phyloP scores from a whole-genome alignment of 2,888 invertebrate species.

The Nebria brevicollis region DNA sequence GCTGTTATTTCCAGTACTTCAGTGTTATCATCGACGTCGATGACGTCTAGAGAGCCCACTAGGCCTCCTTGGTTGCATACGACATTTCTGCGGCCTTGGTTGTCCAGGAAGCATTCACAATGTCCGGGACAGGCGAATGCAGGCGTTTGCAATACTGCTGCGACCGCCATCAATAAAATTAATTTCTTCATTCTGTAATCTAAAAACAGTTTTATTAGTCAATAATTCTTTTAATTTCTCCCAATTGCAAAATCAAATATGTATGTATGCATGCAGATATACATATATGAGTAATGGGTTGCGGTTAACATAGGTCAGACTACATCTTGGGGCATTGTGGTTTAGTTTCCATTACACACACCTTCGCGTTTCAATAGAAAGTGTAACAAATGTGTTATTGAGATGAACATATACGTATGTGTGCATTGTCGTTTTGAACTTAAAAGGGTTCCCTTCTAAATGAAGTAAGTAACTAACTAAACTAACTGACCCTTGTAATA shows the following conservation, averaged over 20 bases:
- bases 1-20: slow-evolving; percentile 76
- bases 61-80: slow-evolving; percentile 72
- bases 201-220: slow-evolving; percentile 40
- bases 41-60: slow-evolving; percentile 69
- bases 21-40: slow-evolving; percentile 70
- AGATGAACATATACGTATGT: not conserved
- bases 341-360: too few species aligned
- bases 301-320: too few species aligned
- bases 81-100: slow-evolving; percentile 70
- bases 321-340: too few species aligned
- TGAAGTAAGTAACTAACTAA: too few species aligned
- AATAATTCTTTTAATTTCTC: slow-evolving; percentile 6
- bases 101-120: slow-evolving; percentile 73
- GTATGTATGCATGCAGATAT: slow-evolving; percentile 46
- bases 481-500: slow-evolving; percentile 4
- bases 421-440: too few species aligned
- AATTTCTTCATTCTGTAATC: slow-evolving; percentile 53
- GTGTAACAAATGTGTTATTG: too few species aligned
- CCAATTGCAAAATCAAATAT: slow-evolving; percentile 49
- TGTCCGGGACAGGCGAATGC: slow-evolving; percentile 68
- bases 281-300: too few species aligned
- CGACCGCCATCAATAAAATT: slow-evolving; percentile 49
- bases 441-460: too few species aligned
- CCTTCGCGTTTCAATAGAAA: too few species aligned
- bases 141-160: slow-evolving; percentile 48